Evolutionary conservation across 2,113 vertebrate species (phyloP).

Genomic region (Oryzias javanicus): DNA sequence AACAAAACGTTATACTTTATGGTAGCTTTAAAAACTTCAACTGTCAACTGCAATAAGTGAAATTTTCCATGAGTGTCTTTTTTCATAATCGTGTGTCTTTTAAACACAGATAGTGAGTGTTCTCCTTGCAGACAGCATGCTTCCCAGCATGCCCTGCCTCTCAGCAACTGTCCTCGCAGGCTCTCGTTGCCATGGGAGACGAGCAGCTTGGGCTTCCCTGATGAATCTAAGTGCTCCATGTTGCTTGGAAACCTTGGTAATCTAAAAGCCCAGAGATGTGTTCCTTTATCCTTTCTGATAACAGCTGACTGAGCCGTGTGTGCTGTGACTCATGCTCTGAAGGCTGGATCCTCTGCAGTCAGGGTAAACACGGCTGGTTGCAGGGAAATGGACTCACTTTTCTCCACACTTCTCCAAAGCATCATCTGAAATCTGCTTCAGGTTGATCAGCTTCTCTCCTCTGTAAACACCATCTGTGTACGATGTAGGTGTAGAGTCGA

Average conservation of each 20-base stretch:
- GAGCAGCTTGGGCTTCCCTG: slow-evolving; percentile 40
- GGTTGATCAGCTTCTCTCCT: slow-evolving; percentile 82
- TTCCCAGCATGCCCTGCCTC: slow-evolving; percentile 28
- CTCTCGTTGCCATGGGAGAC: slow-evolving; percentile 38
- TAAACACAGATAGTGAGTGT: neutral
- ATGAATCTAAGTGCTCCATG: slow-evolving; percentile 35
- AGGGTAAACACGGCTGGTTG: slow-evolving; percentile 43
- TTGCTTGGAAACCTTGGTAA: slow-evolving; percentile 61
- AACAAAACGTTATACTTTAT: neutral
- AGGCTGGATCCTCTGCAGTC: slow-evolving; percentile 20
- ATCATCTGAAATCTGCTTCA: slow-evolving; percentile 80
- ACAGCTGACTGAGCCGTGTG: slow-evolving; percentile 26
- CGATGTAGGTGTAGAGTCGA: slow-evolving; percentile 1
- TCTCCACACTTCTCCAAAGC: slow-evolving; percentile 77
- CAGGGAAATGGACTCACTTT: slow-evolving; percentile 60
- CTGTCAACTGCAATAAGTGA: neutral
- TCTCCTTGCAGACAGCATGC: slow-evolving; percentile 1
- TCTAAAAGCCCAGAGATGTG: slow-evolving; percentile 23
- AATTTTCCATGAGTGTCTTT: neutral
- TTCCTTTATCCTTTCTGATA: slow-evolving; percentile 34
- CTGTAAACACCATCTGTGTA: slow-evolving; percentile 80
- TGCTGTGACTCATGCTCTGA: slow-evolving; percentile 24
- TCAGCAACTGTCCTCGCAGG: slow-evolving; percentile 13
- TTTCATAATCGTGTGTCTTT: neutral
- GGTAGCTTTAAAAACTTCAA: neutral